phyloP scores from a whole-genome alignment of 2,797 vertebrate species.

The Parauchenoglanis punctatus region DNA sequence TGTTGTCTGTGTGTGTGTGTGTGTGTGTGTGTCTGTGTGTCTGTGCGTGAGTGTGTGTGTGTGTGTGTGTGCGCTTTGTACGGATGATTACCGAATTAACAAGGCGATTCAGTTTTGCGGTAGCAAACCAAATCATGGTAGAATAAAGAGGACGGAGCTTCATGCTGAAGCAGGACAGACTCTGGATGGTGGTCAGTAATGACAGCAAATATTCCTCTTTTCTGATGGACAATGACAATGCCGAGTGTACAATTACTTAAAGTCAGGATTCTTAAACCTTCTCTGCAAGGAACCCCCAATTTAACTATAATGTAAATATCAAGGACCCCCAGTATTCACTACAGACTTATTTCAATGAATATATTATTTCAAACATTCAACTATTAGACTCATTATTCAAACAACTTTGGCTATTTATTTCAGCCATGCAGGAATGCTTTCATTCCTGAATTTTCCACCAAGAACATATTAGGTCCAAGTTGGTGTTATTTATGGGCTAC shows the following conservation, averaged over 20 bases:
- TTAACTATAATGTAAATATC: no score
- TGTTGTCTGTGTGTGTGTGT: constrained; percentile 21
- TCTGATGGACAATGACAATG: neutral
- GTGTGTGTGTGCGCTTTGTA: constrained; percentile 13
- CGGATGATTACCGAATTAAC: constrained; percentile 36
- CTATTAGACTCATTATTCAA: neutral
- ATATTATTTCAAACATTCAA: neutral
- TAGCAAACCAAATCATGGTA: constrained; percentile 45
- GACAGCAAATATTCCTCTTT: neutral
- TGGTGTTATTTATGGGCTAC: neutral
- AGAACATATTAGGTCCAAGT: neutral
- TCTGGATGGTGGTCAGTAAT: constrained; percentile 25
- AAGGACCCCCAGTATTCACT: neutral
- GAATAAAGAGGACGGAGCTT: neutral
- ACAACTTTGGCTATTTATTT: neutral
- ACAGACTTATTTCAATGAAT: neutral
- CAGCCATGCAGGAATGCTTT: neutral
- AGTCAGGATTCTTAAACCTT: neutral
- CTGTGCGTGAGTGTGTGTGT: neutral
- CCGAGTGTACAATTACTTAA: neutral
- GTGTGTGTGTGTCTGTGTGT: constrained; percentile 13
- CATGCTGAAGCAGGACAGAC: constrained; percentile 44
- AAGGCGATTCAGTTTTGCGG: constrained; percentile 31
- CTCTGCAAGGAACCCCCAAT: neutral
- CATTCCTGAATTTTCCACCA: neutral